Evolutionary conservation across 2,797 vertebrate genomes (phyloP).

Genomic region (Tauraco hartlaubi): DNA sequence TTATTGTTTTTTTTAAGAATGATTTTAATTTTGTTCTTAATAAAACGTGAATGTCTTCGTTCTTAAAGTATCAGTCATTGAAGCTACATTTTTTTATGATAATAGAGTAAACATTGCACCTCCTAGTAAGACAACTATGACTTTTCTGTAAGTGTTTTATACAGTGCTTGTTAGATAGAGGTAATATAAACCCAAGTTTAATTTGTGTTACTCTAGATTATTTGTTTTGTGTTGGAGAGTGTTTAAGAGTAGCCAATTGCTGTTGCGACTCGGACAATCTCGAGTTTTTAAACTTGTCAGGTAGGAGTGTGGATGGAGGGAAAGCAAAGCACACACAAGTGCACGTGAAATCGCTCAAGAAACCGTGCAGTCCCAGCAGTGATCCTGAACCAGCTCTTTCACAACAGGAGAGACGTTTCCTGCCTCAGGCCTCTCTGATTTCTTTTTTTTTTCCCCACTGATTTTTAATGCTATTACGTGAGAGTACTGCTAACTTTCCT

Average conservation of each 20-base stretch:
- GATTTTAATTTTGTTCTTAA: rapidly evolving
- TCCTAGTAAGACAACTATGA: rapidly evolving
- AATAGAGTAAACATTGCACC: rapidly evolving
- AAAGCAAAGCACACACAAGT: rapidly evolving
- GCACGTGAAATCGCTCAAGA: rapidly evolving
- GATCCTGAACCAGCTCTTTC: rapidly evolving
- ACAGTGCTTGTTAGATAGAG: rapidly evolving
- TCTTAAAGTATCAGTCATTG: rapidly evolving
- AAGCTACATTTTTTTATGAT: rapidly evolving
- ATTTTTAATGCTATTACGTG: rapidly evolving
- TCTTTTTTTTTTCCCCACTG: background rate
- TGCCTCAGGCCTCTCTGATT: rapidly evolving
- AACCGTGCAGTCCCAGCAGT: rapidly evolving
- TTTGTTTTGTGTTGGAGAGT: rapidly evolving
- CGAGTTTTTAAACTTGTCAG: rapidly evolving
- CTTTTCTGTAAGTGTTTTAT: rapidly evolving
- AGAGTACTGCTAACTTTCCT: rapidly evolving
- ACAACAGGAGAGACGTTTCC: rapidly evolving
- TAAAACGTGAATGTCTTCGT: rapidly evolving
- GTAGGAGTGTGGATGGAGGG: rapidly evolving
- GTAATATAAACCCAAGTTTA: rapidly evolving
- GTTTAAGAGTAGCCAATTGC: rapidly evolving
- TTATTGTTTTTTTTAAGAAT: rapidly evolving
- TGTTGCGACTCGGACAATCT: rapidly evolving
- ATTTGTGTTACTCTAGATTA: rapidly evolving